Conservation (phyloP, 53 echinoderm and acorn worm genomes). For the Astropecten irregularis region DNA sequence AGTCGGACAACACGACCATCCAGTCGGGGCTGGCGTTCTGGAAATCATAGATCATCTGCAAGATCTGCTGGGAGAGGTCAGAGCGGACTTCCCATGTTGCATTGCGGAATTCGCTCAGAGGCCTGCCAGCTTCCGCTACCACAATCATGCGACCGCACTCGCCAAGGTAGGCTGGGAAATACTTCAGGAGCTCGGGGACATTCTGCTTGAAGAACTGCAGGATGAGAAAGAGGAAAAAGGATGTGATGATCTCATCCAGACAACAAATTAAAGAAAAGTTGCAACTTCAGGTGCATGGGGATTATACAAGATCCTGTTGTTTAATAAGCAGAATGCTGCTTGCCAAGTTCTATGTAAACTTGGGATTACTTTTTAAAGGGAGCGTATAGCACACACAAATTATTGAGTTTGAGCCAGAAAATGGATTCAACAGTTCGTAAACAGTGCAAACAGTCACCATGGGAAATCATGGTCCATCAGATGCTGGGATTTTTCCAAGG, state of each 20-base stretch:
- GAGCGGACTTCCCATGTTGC: conserved; percentile 84
- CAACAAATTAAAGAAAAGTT: too few species aligned
- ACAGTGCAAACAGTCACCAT: too few species aligned
- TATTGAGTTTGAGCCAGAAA: too few species aligned
- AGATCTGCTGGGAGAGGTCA: conserved; percentile 74
- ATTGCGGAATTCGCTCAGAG: conserved; percentile 66
- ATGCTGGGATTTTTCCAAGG: too few species aligned
- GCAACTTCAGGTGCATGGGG: too few species aligned
- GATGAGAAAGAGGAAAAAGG: not conserved
- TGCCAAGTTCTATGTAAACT: too few species aligned
- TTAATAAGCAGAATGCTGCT: too few species aligned
- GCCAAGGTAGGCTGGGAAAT: conserved; percentile 81
- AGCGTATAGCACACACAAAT: too few species aligned
- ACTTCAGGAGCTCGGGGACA: conserved; percentile 66
- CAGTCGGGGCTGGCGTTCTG: conserved; percentile 62
- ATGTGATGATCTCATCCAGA: not conserved
- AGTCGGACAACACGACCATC: conserved; percentile 77
- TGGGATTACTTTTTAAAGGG: too few species aligned
- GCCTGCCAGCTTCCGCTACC: conserved; percentile 68
- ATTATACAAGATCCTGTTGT: too few species aligned
- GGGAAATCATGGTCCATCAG: too few species aligned
- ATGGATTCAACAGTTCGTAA: too few species aligned
- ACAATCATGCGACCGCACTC: conserved; percentile 88
- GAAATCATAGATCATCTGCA: conserved; percentile 84
- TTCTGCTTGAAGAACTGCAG: conserved; percentile 74